Conservation (phyloP, 2,797 vertebrate genomes). For the Poeciliopsis turneri region DNA sequence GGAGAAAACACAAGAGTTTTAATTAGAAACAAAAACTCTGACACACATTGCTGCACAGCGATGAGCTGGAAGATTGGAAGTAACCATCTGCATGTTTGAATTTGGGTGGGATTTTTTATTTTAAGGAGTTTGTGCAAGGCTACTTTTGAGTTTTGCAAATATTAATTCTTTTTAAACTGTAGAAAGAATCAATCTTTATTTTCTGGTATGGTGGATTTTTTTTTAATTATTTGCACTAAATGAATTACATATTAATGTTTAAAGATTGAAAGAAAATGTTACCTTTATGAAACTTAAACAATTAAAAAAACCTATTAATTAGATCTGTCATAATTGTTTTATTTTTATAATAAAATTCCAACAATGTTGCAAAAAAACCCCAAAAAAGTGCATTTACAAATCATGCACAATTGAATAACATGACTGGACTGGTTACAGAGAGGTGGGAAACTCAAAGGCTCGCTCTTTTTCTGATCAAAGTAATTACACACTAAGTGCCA, state of each 20-base stretch:
- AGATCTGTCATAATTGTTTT: not conserved
- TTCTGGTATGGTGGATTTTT: not conserved
- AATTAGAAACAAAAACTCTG: conserved; percentile 69
- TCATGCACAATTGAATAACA: not conserved
- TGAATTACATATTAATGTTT: not conserved
- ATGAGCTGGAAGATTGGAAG: conserved; percentile 43
- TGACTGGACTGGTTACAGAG: not conserved
- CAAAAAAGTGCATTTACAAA: not conserved
- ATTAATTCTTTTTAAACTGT: not conserved
- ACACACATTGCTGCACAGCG: conserved; percentile 60
- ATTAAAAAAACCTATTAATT: not conserved
- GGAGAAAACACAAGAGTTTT: conserved; percentile 66
- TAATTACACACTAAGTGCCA: not conserved
- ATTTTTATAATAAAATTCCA: not conserved
- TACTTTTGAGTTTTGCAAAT: conserved; percentile 16
- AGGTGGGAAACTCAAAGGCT: not conserved
- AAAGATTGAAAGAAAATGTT: not conserved
- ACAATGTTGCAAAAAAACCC: not conserved
- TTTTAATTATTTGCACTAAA: not conserved
- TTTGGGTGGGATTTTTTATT: not conserved
- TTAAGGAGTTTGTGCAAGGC: not conserved
- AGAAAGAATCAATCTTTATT: not conserved
- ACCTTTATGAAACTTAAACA: not conserved
- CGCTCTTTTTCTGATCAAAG: not conserved
- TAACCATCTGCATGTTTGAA: conserved; percentile 1